These are phyloP conservation scores for Myotis pilosus DNA, from an alignment of 2,797 vertebrate species.

Conservation along the genomic window DNA sequence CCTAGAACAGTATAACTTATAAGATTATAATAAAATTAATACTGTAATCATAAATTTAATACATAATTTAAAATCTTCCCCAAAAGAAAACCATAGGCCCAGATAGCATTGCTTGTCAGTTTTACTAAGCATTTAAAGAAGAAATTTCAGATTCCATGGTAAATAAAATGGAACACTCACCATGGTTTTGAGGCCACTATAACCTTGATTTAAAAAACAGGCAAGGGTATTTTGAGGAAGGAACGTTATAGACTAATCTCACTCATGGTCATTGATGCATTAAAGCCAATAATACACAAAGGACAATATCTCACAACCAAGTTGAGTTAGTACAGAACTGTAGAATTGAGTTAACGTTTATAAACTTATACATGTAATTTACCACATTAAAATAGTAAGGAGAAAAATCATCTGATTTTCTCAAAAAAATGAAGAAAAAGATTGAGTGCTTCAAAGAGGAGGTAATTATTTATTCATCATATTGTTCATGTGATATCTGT, in stretches of 20 bases:
- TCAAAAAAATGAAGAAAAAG: neutral
- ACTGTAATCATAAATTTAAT: neutral
- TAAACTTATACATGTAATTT: neutral
- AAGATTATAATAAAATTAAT: neutral
- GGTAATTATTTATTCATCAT: neutral
- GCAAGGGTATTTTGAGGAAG: neutral
- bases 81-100: neutral
- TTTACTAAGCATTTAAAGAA: neutral
- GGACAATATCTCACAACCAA: neutral
- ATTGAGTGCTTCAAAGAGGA: neutral
- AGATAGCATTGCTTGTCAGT: neutral
- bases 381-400: neutral
- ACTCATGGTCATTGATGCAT: neutral
- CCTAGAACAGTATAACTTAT: neutral
- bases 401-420: neutral
- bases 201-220: neutral
- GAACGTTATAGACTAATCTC: neutral
- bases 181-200: neutral
- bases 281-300: neutral
- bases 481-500: neutral
- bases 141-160: neutral
- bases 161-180: neutral
- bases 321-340: neutral
- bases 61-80: neutral
- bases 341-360: neutral